Percentiles rank a stretch among this genome's conserved stretches.
These are phyloP conservation scores for Onychorhynchus coronatus DNA, from an alignment of 2,113 vertebrate genomes.

Conservation along the genomic window DNA sequence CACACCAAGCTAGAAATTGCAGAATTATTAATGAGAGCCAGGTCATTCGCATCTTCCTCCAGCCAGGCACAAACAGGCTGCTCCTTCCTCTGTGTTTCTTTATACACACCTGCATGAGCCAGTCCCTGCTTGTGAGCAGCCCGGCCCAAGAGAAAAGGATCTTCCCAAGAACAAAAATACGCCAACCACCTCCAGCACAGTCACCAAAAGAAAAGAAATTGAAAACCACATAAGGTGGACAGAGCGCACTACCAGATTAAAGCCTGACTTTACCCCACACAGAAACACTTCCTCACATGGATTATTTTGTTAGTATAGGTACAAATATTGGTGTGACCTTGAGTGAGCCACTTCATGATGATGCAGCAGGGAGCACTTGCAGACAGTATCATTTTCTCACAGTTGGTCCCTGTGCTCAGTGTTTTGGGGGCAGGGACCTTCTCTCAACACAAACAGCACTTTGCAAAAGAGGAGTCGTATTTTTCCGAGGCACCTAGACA, in stretches of 20 bases:
- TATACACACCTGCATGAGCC: background rate
- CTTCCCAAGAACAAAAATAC: background rate
- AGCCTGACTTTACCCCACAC: rapidly evolving
- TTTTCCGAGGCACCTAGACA: background rate
- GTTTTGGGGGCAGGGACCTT: background rate
- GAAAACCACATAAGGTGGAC: background rate
- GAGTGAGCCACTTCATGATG: background rate
- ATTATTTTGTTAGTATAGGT: background rate
- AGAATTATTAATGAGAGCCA: background rate
- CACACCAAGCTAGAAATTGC: background rate
- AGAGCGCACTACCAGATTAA: background rate
- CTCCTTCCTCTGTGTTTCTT: background rate
- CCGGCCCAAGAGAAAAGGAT: background rate
- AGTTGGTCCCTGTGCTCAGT: background rate
- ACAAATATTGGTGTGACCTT: background rate
- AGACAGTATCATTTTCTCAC: background rate
- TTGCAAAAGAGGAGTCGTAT: background rate
- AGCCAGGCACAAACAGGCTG: background rate
- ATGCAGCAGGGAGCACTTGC: background rate
- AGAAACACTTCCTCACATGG: background rate
- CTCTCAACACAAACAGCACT: background rate
- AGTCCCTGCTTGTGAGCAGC: background rate
- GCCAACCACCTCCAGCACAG: background rate
- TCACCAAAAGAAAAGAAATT: background rate
- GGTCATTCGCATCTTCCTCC: background rate